Evolutionary conservation across 1,140 invertebrate species (phyloP), one percentile per base, ranked within the genome.

Genomic region (Elymnias hypermnestra): DNA sequence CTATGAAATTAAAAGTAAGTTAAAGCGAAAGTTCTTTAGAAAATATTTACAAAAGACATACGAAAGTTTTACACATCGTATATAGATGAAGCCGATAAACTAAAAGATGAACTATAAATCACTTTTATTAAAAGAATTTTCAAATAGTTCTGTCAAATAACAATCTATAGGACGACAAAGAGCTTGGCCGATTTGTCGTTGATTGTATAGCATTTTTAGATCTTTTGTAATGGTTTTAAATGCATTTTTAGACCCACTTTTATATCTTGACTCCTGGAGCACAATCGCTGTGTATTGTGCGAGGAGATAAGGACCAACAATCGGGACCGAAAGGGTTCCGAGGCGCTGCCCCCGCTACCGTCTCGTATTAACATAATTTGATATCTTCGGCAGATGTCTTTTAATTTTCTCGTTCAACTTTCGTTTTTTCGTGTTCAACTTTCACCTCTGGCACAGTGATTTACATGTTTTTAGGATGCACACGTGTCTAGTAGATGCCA

Each of bases 371-470:
- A 55, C 72, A 76, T 70, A 74, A 73, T 70, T 58, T 53, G 62
- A 72, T 70, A 71, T 63, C 53, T 48, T 18, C 61, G 52, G 62
- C 72, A 75, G 73, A 68, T 77, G 74, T 63, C 65, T 39, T 53
- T 50, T 53, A 69, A 78, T 78, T 84, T 81, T 84, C 81, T 81
- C 81, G n/a, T n/a, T n/a, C n/a, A n/a, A n/a, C n/a, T n/a, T n/a
- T n/a, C n/a, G n/a, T n/a, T n/a, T 84, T 84, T 79, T 71, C 62
- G 63, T 46, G 29, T 53, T 83, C 69, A 84, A 84, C 81, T 84
- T 84, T 84, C 81, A 85, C 81, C 78, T 85, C 67, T 29, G 3
- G 59, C 64, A 69, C 54, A 64, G 59, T 69, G 65, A 77, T 82
- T 79, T 76, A 81, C 75, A 79, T 78, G 69, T n/a, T 67, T 67